A percentile compares a stretch with the other conserved stretches of the same genome.
phyloP scores from a whole-genome alignment of 2,113 vertebrate species.

The Perca fluviatilis region DNA sequence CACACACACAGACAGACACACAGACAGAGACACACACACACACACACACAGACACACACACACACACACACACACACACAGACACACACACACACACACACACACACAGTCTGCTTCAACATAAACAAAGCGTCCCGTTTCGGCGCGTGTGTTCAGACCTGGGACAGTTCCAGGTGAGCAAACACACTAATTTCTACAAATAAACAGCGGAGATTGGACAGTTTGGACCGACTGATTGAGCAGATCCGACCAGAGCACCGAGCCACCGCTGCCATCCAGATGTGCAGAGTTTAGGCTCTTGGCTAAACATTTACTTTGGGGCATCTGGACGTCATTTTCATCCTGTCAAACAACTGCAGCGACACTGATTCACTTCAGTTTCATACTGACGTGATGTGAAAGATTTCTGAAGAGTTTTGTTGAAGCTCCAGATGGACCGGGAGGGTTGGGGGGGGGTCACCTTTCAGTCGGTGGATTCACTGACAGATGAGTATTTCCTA shows the following conservation, averaged over 20 bases:
- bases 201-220: constrained; percentile 71
- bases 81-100: constrained; percentile 10
- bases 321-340: constrained; percentile 67
- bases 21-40: constrained; percentile 11
- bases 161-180: constrained; percentile 77
- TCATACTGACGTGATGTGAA: neutral
- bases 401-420: constrained; percentile 3
- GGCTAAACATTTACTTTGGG: constrained; percentile 75
- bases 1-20: constrained; percentile 1
- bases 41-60: constrained; percentile 2
- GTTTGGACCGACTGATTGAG: constrained; percentile 71
- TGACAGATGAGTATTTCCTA: no score
- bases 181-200: constrained; percentile 83
- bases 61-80: neutral
- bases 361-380: constrained; percentile 17
- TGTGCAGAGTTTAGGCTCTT: constrained; percentile 63
- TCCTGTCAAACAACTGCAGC: constrained; percentile 62
- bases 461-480: no score
- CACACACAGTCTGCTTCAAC: constrained; percentile 30
- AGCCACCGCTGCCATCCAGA: constrained; percentile 42
- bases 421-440: neutral
- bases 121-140: constrained; percentile 67
- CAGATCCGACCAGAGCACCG: constrained; percentile 49
- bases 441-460: no score
- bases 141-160: constrained; percentile 29